Evolutionary conservation across 2,888 invertebrate genomes (phyloP), one percentile per base, ranked within the genome.

Genomic region (Aromia moschata): DNA sequence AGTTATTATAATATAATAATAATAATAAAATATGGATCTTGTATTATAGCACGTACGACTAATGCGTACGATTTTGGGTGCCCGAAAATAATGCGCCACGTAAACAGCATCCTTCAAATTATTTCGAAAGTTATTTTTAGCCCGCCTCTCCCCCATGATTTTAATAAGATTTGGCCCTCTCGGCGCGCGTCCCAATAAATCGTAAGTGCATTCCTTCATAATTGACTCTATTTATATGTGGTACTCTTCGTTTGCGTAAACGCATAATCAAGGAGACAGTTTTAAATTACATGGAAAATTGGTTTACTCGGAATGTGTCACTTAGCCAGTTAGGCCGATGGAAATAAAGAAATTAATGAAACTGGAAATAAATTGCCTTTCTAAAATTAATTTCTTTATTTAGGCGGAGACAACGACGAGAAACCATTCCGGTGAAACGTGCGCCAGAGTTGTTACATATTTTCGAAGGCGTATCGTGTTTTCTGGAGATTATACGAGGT

Each of bases 151-250:
- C 43, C 43, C 43, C n/a, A 43, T 14, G 5, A 43, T 20, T 12
- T 43, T 43, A 43, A 20, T 25, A 15, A 25, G 30, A 15, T 36
- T 38, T 49, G 9, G 30, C 14, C 38, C 20, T 49, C 25, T 25
- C 33, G 37, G 30, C 20, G 20, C 12, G 49, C 38, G 61, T 47
- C 61, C 55, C 64, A 54, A 68, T 69, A 69, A 70, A 70, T 69
- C 66, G 58, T 56, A 49, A 59, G 62, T 52, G 64, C 67, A 69
- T 70, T 68, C 69, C 68, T 33, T 46, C 58, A 66, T 70, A 69
- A 70, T 70, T 69, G 69, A 69, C 67, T 64, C 68, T 69, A 68
- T 69, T 70, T 70, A 69, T 70, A 64, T 46, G 58, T n/a, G n/a
- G n/a, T 68, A 56, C 65, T 65, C 65, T 61, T 67, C 65, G 64